Base-by-base conservation (phyloP, 92 coral and sea anemone genomes). In the Siderastrea siderea region DNA sequence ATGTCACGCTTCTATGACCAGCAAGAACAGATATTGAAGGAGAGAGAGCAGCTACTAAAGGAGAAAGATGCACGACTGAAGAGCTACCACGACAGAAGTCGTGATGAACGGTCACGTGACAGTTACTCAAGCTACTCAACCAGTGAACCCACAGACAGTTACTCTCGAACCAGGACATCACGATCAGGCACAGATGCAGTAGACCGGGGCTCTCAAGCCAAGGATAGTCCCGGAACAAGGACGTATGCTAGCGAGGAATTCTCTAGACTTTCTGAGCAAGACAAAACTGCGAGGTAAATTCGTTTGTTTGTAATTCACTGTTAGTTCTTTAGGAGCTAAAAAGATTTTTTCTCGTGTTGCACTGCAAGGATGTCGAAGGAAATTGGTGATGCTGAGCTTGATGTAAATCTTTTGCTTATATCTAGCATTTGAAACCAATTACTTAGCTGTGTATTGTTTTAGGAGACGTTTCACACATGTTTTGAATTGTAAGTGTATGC, bases 201-300 rank as follows among this genome's bases (percentile, higher is more conserved):
- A 53, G 96, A 90, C 58, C 83, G 82, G 53, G 83, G 71, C 57
- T 83, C 98, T 7, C 85, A 87, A 14, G 73, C 92, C 49, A 91
- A 85, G 78, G 68, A 91, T 61, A 86, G 85, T 48, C 87, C 91
- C 45, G 89, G 87, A 15, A 91, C 91, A 45, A 92, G 83, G 46
- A 94, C 94, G 6, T 95, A 91, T 81, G 93, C 96, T 1, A 96
- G 98, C 83, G 98, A 95, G 54, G 98, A 98, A 9, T 89, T 96
- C 3, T 90, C 93, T 3, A 82, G 86, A 53, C 94, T 89, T 77
- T 88, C 93, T 5, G 82, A 65, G 51, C 86, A 15, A 15, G 96
- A 95, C 58, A 73, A 78, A 68, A 84, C 88, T 19, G 84, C 67
- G 68, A 92, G 95, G 96, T 94, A 64, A 15, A 8, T 48, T 6